These are phyloP conservation scores for Pecten maximus DNA, from an alignment of 2,888 invertebrate species.

Conservation along the genomic window DNA sequence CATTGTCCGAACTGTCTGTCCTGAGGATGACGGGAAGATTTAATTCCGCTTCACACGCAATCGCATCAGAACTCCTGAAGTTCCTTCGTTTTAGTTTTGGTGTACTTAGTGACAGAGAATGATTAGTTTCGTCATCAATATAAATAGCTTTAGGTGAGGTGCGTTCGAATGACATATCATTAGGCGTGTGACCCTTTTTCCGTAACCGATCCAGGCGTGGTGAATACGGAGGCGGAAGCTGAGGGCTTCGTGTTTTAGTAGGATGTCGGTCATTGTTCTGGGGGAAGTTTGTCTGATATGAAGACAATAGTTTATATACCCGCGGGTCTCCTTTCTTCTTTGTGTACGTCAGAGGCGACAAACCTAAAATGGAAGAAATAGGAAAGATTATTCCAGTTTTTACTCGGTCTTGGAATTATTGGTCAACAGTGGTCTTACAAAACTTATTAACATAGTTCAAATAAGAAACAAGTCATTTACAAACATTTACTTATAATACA, in stretches of 20 bases:
- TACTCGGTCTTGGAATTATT: too few relatives aligned
- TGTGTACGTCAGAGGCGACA: slow-evolving; percentile 62
- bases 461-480: too few relatives aligned
- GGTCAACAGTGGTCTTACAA: too few relatives aligned
- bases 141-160: slow-evolving; percentile 40
- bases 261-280: slow-evolving; percentile 12
- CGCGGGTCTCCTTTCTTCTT: slow-evolving; percentile 55
- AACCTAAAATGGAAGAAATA: slow-evolving; percentile 58
- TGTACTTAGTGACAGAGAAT: slow-evolving; percentile 57
- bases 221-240: slow-evolving; percentile 55
- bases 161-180: slow-evolving; percentile 44
- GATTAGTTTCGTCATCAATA: slow-evolving; percentile 47
- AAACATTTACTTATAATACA: too few relatives aligned
- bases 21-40: slow-evolving; percentile 1
- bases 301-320: slow-evolving; percentile 57
- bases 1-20: background rate
- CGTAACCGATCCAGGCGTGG: slow-evolving; percentile 54
- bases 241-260: slow-evolving; percentile 47
- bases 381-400: background rate
- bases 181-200: slow-evolving; percentile 55
- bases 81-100: slow-evolving; percentile 57
- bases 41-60: background rate
- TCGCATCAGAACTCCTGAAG: slow-evolving; percentile 47
- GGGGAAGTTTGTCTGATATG: slow-evolving; percentile 48
- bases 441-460: too few relatives aligned